A percentile compares a stretch with the other conserved stretches of the same genome.
phyloP scores from a whole-genome alignment of 1,140 invertebrate genomes.

The Metopolophium dirhodum region DNA sequence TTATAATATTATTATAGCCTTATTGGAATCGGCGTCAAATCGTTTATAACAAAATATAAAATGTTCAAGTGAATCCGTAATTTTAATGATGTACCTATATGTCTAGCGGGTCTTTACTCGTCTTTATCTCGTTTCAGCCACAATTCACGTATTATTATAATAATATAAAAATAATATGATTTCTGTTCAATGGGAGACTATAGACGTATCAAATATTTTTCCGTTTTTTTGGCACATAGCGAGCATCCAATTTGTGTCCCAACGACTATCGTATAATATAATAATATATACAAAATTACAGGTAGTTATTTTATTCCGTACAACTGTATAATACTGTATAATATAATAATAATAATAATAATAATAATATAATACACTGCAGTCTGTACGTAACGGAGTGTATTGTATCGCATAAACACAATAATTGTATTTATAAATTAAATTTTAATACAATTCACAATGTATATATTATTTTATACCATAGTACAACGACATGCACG shows the following conservation, averaged over 20 bases:
- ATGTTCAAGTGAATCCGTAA: background rate
- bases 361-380: background rate
- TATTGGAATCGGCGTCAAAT: background rate
- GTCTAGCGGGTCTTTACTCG: background rate
- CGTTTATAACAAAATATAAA: background rate
- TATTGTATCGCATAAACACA: background rate
- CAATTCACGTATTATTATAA: background rate
- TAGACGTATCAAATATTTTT: background rate
- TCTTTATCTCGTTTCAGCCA: background rate
- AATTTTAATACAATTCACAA: conserved; percentile 12
- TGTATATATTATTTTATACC: background rate
- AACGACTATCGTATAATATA: background rate
- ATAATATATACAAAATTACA: background rate
- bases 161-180: background rate
- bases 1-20: background rate
- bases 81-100: too few species aligned
- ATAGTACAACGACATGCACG: background rate
- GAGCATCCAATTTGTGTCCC: background rate
- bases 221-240: background rate
- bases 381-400: background rate
- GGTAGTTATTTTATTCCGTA: conserved; percentile 1
- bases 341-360: too few species aligned
- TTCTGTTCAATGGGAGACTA: background rate
- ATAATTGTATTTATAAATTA: conserved; percentile 9
- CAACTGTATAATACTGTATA: background rate